These are phyloP conservation scores for Oreochromis tanganicae DNA, from an alignment of 2,113 vertebrate genomes.

Conservation along the genomic window DNA sequence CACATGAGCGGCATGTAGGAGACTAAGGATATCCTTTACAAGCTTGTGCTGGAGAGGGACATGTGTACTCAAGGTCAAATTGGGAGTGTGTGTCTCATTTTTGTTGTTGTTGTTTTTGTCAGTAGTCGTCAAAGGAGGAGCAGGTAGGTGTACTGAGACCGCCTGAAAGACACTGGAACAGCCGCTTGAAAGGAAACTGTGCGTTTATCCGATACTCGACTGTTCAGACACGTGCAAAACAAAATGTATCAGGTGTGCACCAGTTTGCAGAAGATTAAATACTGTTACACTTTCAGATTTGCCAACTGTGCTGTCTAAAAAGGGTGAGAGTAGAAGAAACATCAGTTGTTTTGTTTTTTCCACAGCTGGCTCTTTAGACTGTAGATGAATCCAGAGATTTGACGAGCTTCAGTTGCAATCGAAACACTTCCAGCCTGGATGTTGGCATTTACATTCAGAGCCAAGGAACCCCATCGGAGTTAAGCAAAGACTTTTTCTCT, in stretches of 20 bases:
- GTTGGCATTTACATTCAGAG: constrained; percentile 74
- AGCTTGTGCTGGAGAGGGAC: constrained; percentile 3
- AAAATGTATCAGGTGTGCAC: not conserved
- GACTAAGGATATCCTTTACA: constrained; percentile 1
- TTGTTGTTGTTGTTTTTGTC: not conserved
- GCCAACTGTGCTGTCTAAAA: not conserved
- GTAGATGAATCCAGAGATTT: constrained; percentile 3
- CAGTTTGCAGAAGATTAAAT: not conserved
- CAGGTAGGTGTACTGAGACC: not conserved
- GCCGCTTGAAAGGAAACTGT: not conserved
- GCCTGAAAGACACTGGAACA: not conserved
- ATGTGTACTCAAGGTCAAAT: not conserved
- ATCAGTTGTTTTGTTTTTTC: constrained; percentile 11
- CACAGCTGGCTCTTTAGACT: constrained; percentile 11
- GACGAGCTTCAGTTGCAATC: constrained; percentile 41
- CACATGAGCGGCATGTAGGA: not conserved
- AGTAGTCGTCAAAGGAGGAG: not conserved
- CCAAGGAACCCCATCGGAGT: constrained; percentile 46
- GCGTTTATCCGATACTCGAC: not conserved
- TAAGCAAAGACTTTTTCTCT: constrained; percentile 38
- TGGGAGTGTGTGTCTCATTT: not conserved
- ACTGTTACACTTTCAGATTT: constrained; percentile 31
- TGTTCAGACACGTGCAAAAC: not conserved
- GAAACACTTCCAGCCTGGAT: constrained; percentile 45
- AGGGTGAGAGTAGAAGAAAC: constrained; percentile 13